Percentiles rank a stretch among this genome's conserved stretches.
These are phyloP conservation scores for Venustaconcha ellipsiformis DNA, from an alignment of 1,140 invertebrate genomes.

Conservation along the genomic window DNA sequence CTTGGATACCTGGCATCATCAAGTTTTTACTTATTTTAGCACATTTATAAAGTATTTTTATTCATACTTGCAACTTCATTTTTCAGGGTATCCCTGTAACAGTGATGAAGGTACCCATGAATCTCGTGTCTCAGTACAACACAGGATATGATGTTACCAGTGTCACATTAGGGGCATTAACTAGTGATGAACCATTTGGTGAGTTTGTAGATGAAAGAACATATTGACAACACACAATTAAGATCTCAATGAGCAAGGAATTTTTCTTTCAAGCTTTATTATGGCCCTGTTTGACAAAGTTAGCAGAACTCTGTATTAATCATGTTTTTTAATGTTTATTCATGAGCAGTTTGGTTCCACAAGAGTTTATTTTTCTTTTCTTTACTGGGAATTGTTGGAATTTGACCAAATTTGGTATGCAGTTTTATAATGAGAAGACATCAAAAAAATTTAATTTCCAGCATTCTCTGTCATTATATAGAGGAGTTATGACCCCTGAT, in stretches of 20 bases:
- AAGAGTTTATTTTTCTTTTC: too few relatives aligned
- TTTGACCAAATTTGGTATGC: too few relatives aligned
- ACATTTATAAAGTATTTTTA: background rate
- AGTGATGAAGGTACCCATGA: conserved; percentile 52
- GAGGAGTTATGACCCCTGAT: too few relatives aligned
- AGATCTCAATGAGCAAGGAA: background rate
- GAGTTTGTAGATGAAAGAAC: background rate
- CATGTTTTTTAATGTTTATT: too few relatives aligned
- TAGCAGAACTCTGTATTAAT: too few relatives aligned
- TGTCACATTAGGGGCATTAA: conserved; percentile 37
- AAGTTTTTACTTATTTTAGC: background rate
- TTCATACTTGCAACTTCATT: background rate
- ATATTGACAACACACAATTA: background rate
- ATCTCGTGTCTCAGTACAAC: conserved; percentile 50
- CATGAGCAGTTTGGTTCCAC: too few relatives aligned
- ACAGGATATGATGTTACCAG: conserved; percentile 50
- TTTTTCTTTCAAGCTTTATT: too few relatives aligned
- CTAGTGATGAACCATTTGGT: conserved; percentile 38
- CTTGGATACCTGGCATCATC: background rate
- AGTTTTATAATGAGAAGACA: too few relatives aligned
- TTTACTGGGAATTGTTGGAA: too few relatives aligned
- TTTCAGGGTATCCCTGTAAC: conserved; percentile 55
- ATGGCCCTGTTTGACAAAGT: too few relatives aligned
- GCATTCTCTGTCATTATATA: too few relatives aligned
- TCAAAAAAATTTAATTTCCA: background rate